These are phyloP conservation scores for Motacilla tschutschensis DNA, from an alignment of 2,113 vertebrate genomes.

Conservation along the genomic window DNA sequence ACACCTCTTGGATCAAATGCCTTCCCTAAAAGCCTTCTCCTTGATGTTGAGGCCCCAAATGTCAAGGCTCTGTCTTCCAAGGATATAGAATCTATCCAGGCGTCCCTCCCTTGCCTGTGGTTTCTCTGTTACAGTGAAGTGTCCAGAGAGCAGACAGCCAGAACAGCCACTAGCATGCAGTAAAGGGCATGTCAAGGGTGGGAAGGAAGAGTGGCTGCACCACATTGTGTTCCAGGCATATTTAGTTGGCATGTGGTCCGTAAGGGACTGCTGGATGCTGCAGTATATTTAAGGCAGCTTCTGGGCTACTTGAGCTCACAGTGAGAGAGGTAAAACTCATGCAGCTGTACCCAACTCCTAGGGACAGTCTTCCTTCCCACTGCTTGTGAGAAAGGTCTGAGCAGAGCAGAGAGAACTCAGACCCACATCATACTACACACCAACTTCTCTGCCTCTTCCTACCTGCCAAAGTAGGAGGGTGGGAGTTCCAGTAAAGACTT, in stretches of 20 bases:
- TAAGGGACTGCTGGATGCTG: background rate
- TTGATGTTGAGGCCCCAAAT: background rate
- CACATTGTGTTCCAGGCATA: background rate
- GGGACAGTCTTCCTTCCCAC: background rate
- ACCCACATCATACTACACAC: background rate
- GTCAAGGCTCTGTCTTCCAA: background rate
- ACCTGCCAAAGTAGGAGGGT: background rate
- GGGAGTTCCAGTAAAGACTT: background rate
- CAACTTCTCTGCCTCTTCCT: background rate
- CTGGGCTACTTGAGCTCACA: background rate
- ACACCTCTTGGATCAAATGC: background rate
- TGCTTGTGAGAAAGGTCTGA: background rate
- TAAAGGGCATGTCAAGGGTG: background rate
- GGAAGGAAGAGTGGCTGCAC: constrained; percentile 11
- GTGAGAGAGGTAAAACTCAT: background rate
- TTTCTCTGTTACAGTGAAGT: background rate
- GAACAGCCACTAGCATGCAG: background rate
- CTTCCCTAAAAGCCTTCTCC: background rate
- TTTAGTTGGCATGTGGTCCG: background rate
- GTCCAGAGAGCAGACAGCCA: background rate
- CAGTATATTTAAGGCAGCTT: background rate
- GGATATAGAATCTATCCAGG: background rate
- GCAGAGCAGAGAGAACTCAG: background rate
- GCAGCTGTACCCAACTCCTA: background rate
- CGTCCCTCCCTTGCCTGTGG: background rate